Evolutionary conservation across 2,888 invertebrate species (phyloP).

Genomic region (Metacarcinus magister): DNA sequence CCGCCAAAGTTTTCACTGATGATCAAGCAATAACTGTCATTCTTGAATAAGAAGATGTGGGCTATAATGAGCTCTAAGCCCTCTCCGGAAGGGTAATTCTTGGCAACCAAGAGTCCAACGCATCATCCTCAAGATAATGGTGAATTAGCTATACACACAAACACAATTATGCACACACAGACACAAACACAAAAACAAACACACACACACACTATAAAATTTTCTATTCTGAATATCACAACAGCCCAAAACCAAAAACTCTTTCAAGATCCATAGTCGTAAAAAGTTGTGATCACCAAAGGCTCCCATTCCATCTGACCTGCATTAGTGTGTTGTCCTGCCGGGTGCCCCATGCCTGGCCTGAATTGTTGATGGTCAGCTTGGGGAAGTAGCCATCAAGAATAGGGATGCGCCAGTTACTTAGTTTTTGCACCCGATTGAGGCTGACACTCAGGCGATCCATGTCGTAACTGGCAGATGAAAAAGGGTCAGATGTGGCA

Average conservation of each 20-base stretch:
- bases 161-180: too few species aligned
- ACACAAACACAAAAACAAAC: too few species aligned
- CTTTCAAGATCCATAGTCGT: not conserved
- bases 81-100: too few species aligned
- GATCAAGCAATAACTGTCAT: too few species aligned
- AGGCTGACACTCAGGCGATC: constrained; percentile 76
- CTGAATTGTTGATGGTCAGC: constrained; percentile 81
- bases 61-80: too few species aligned
- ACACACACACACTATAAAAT: too few species aligned
- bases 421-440: constrained; percentile 73
- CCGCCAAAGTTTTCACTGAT: too few species aligned
- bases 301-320: constrained; percentile 58
- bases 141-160: too few species aligned
- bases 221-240: too few species aligned
- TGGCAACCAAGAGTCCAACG: too few species aligned
- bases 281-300: not conserved
- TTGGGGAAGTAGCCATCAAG: constrained; percentile 80
- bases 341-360: constrained; percentile 82
- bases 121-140: too few species aligned
- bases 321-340: constrained; percentile 82
- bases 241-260: not conserved
- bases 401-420: constrained; percentile 75
- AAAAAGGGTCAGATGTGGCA: not conserved
- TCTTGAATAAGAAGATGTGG: too few species aligned
- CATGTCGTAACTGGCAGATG: constrained; percentile 74